These are phyloP conservation scores for Leiothrix lutea DNA, from an alignment of 2,113 vertebrate genomes.

Conservation along the genomic window DNA sequence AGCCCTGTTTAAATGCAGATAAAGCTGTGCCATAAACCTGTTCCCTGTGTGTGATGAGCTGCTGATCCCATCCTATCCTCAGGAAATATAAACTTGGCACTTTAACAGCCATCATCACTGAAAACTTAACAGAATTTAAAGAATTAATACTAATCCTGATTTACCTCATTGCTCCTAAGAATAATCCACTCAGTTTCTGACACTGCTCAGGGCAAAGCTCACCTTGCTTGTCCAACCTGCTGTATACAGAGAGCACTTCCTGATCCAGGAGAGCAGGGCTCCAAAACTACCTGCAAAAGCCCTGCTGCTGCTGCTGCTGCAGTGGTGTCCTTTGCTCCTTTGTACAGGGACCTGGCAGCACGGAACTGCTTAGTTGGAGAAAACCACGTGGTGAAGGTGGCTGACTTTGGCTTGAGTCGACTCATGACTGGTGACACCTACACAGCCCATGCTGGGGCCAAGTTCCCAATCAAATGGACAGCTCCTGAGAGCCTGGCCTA, in stretches of 20 bases:
- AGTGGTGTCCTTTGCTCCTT: neutral
- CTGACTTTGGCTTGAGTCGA: conserved; percentile 94
- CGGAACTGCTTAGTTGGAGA: conserved; percentile 97
- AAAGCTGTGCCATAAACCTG: neutral
- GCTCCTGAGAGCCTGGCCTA: conserved; percentile 97
- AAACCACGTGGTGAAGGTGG: conserved; percentile 97
- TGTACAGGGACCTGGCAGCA: conserved; percentile 90
- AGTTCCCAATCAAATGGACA: conserved; percentile 99
- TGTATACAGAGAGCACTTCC: neutral
- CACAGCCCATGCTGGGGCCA: conserved; percentile 97
- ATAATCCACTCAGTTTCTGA: neutral
- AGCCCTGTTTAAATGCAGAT: neutral
- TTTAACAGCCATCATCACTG: neutral
- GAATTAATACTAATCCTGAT: neutral
- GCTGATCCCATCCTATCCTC: neutral
- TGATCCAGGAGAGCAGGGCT: neutral
- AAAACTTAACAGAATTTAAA: neutral
- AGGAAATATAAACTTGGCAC: neutral
- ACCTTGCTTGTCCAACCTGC: neutral
- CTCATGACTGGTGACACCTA: conserved; percentile 99
- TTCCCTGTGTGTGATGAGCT: neutral
- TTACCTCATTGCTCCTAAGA: neutral
- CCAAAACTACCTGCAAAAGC: neutral
- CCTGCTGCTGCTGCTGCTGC: neutral
- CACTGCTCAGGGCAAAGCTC: neutral